A percentile compares a stretch with the other conserved stretches of the same genome.
These are phyloP conservation scores for Steinernema hermaphroditum DNA, from an alignment of 2,888 invertebrate species.

Conservation along the genomic window DNA sequence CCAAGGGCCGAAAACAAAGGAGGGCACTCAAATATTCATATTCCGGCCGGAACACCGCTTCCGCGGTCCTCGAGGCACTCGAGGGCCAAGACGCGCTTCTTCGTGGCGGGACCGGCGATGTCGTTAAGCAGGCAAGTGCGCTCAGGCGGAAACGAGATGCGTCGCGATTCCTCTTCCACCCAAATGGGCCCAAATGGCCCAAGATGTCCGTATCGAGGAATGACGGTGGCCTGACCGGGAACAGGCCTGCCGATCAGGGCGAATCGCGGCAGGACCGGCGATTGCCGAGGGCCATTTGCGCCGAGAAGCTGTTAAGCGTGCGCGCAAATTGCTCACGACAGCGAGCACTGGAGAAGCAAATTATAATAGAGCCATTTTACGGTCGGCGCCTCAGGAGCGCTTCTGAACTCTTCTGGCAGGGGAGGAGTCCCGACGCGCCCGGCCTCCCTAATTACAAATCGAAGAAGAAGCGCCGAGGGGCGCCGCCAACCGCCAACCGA, in stretches of 20 bases:
- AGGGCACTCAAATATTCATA: constrained; percentile 30
- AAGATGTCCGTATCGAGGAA: neutral
- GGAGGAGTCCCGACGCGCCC: too few species aligned
- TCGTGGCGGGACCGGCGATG: neutral
- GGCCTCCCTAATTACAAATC: constrained; percentile 27
- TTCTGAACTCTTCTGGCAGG: constrained; percentile 25
- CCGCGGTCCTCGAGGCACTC: neutral
- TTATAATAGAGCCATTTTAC: constrained; percentile 28
- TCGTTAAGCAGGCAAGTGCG: too few species aligned
- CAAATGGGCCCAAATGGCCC: constrained; percentile 8
- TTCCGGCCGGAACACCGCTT: neutral
- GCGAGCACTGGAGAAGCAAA: constrained; percentile 15
- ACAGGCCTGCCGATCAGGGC: too few species aligned
- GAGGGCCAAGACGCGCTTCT: neutral
- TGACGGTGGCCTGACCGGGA: neutral
- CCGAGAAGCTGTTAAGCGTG: constrained; percentile 21
- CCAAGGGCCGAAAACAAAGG: constrained; percentile 31
- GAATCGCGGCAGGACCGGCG: constrained; percentile 1
- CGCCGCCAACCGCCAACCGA: constrained; percentile 7
- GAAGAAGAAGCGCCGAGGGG: constrained; percentile 1
- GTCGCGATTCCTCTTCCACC: constrained; percentile 22
- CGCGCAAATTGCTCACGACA: constrained; percentile 23
- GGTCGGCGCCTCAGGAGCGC: constrained; percentile 27
- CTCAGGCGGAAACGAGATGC: constrained; percentile 21
- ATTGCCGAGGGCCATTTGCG: constrained; percentile 25